Base-by-base conservation (phyloP, 2,113 vertebrate genomes). In the Zosterops borbonicus region DNA sequence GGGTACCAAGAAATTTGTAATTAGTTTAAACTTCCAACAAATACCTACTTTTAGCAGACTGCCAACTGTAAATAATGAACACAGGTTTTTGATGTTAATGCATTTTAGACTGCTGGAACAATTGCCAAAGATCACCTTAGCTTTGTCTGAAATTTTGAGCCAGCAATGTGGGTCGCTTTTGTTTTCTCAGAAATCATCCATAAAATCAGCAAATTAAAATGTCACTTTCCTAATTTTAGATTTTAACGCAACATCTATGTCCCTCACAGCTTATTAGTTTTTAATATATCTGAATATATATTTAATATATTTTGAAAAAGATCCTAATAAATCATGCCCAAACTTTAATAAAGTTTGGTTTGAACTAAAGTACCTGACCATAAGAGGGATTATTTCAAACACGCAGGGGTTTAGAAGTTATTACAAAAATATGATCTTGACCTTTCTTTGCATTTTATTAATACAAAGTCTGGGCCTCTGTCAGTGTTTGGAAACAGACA, bases 391-490 rank as follows among this genome's bases (percentile, higher is more conserved):
- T 96, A 95, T 87, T 97, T 90, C 74, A 89, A 94, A 89, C 85
- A 91, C 37, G 41, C 46, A 83, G 87, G 96, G 91, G 96, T 97
- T 97, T 98, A 97, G 95, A 94, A 92, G 56, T 62, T 98, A 97
- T 96, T 97, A 83, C 80, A 96, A 87, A 97, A 97, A 96, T 94
- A 89, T 89, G 88, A 80, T 82, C 87, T 60, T 97, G 97, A 97
- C 95, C 95, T 98, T 98, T 97, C 67, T 23, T 86, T 95, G 60
- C 77, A 89, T 94, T 89, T 89, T 90, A 94, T 91, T 95, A 95
- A 80, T 35, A 35, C 37, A 68, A 64, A 67, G 59, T 87, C 69
- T 19, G 27, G 75, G 46, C 42, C 80, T 80, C 39, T 91, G 78
- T 94, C 58, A 33, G 81, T 71, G 71, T 94, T 94, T 91, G 77